Percentiles rank a stretch among this genome's conserved stretches.
phyloP scores from a whole-genome alignment of 2,888 invertebrate species.

The Dynastes tityus region DNA sequence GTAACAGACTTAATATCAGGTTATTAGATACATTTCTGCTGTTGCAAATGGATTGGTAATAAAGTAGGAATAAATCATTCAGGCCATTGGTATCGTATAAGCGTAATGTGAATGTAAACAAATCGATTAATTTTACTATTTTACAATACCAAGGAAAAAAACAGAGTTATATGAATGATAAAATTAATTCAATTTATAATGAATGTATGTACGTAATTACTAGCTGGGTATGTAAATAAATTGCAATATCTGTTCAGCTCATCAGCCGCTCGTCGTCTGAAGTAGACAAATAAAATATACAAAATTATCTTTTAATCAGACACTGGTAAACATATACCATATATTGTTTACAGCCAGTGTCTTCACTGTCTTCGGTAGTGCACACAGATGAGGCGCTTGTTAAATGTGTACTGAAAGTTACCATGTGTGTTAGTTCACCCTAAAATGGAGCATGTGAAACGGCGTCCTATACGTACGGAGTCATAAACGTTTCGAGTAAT shows the following conservation, averaged over 20 bases:
- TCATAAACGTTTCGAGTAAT: constrained; percentile 40
- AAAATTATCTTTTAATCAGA: constrained; percentile 46
- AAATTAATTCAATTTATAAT: not conserved
- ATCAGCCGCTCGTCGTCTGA: not conserved
- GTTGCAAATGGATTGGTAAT: not conserved
- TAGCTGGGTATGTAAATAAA: not conserved
- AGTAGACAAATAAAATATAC: constrained; percentile 45
- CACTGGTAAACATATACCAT: constrained; percentile 41
- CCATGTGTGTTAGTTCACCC: constrained; percentile 49
- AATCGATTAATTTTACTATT: not conserved
- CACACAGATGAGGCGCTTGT: constrained; percentile 40
- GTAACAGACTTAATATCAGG: not conserved
- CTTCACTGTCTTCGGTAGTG: constrained; percentile 26
- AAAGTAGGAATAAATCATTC: constrained; percentile 11
- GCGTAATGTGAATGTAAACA: not conserved
- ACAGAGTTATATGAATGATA: too few relatives aligned
- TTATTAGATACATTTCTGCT: not conserved
- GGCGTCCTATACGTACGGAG: constrained; percentile 37
- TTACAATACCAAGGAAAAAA: not conserved
- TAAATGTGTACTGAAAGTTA: constrained; percentile 43
- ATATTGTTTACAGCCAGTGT: constrained; percentile 44
- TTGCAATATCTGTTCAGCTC: constrained; percentile 15
- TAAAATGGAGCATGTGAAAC: constrained; percentile 51
- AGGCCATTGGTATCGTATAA: not conserved
- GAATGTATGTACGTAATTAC: not conserved